Evolutionary conservation across 2,113 vertebrate species (phyloP).

Genomic region (Dryoscopus gambensis): DNA sequence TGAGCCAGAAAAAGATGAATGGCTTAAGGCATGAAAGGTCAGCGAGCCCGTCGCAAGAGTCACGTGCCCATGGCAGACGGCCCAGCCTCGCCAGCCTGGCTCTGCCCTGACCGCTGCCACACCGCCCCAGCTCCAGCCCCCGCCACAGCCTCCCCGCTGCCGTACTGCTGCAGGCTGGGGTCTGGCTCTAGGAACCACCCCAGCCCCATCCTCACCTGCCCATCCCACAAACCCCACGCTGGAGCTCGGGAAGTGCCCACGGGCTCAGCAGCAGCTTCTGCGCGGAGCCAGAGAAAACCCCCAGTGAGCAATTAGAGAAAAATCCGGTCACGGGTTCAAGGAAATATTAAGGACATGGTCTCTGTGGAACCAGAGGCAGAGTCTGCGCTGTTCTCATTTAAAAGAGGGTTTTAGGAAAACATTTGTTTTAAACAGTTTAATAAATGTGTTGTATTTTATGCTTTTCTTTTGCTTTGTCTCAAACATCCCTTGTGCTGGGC

Average conservation of each 20-base stretch:
- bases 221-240: fast-evolving
- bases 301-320: neutral
- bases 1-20: neutral
- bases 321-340: neutral
- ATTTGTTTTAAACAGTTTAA: neutral
- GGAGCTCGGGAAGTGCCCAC: neutral
- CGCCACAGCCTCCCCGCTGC: fast-evolving
- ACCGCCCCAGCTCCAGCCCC: neutral
- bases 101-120: neutral
- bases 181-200: fast-evolving
- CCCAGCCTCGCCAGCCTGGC: neutral
- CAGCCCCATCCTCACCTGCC: neutral
- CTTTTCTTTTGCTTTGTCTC: neutral
- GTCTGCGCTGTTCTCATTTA: neutral
- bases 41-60: fast-evolving
- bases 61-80: fast-evolving
- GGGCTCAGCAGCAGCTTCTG: neutral
- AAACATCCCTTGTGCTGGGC: neutral
- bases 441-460: neutral
- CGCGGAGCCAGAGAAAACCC: neutral
- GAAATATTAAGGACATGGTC: neutral
- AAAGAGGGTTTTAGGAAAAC: neutral
- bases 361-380: neutral
- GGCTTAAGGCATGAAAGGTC: neutral
- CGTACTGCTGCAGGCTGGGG: fast-evolving